Evolutionary conservation across 30 jellyfish, hydroid and myxozoan genomes (phyloP), one percentile per base, ranked within the genome.

Genomic region (Calvadosia cruxmelitensis): DNA sequence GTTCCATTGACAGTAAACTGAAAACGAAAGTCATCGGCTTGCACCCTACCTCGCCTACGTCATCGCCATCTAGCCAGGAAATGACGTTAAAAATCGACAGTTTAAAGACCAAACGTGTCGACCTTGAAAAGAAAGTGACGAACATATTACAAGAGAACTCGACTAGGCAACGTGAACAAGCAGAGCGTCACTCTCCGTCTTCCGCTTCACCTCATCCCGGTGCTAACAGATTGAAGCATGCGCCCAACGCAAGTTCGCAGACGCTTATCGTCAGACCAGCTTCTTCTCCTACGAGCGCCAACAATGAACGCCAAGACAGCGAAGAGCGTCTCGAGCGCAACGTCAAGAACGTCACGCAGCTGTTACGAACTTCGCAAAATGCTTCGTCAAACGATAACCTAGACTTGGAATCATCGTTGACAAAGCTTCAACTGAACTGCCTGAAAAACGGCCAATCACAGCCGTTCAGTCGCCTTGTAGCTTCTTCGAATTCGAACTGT

Each of bases 291-390:
- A 20, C 20, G 15, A 42, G 20, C 20, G 15, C 10, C 10, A 42
- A 10, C 15, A 20, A 42, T 5, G 57, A 42, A 10, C 10, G 20
- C 10, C 15, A 42, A 42, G 57, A 42, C 20, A 42, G 57, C 20
- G 20, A 42, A 25, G 74, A 78, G 34, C 72, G 93, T 62, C 81
- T 91, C 5, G 99, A 78, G 42, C 71, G 93, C 31, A 83, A 91
- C 68, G 83, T 91, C 26, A 77, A 80, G 33, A 94, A 91, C 51
- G 94, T 91, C 27, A 90, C 92, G 13, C 94, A 82, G 75, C 64
- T 91, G 23, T 51, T 91, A 1, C 76, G 77, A 48, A 84, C 77
- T 13, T 66, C 86, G 31, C 78, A 73, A n/a, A 68, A 42, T 42
- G 15, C 57, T 42, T 42, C 15, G 15, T n/a, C n/a, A n/a, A 42